These are phyloP conservation scores for Trachops cirrhosus DNA, from an alignment of 2,797 vertebrate species.

Conservation along the genomic window DNA sequence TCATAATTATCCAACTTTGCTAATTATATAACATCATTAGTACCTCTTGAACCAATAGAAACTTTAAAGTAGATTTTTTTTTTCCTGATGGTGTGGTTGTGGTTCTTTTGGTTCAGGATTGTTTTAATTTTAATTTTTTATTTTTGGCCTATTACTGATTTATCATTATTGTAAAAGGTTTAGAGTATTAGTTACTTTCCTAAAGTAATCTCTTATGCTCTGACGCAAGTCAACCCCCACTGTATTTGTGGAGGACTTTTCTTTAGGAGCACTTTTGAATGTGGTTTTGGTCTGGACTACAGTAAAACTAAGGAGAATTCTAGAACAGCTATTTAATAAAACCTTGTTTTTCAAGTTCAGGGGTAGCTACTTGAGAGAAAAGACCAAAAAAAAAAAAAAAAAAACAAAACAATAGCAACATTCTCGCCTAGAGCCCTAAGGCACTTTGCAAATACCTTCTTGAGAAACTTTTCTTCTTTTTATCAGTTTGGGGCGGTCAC, in stretches of 20 bases:
- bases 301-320: slow-evolving; percentile 3
- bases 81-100: background rate
- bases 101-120: background rate
- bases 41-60: background rate
- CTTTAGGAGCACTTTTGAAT: slow-evolving; percentile 15
- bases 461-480: slow-evolving; percentile 8
- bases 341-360: slow-evolving; percentile 38
- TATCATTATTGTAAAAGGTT: background rate
- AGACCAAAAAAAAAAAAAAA: too few species aligned
- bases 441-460: slow-evolving; percentile 38
- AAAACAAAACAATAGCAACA: background rate
- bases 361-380: background rate
- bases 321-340: slow-evolving; percentile 53
- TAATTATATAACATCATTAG: background rate
- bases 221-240: background rate
- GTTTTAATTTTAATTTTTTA: background rate
- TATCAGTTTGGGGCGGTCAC: background rate
- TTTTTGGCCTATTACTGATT: background rate
- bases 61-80: background rate
- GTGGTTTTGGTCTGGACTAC: background rate
- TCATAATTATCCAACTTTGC: background rate
- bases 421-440: slow-evolving; percentile 22
- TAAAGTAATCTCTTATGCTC: background rate
- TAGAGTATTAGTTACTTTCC: background rate
- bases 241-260: slow-evolving; percentile 19